Evolutionary conservation across 1,140 invertebrate genomes (phyloP).

Genomic region (Conus ventricosus): DNA sequence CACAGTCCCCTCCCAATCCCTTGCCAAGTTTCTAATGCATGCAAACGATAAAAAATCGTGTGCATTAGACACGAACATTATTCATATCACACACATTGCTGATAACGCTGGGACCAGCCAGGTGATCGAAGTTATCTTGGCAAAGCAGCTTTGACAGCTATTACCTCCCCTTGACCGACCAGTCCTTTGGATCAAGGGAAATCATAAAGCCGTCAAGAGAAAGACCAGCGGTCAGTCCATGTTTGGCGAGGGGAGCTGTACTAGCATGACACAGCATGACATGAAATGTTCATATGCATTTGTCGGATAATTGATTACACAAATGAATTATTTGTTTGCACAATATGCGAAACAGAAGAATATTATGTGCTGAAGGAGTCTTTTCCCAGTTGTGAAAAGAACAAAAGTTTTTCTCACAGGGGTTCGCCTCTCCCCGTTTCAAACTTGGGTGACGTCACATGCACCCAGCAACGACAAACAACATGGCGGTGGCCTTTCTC

Average conservation of each 20-base stretch:
- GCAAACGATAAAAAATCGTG: neutral
- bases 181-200: neutral
- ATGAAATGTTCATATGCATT: neutral
- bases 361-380: neutral
- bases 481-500: slow-evolving; percentile 32
- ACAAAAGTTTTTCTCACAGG: neutral
- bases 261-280: neutral
- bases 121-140: neutral
- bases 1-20: neutral
- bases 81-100: neutral
- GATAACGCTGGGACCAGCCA: neutral
- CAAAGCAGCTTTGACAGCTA: neutral
- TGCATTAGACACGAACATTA: neutral
- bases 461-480: slow-evolving; percentile 45
- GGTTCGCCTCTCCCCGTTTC: neutral
- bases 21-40: neutral
- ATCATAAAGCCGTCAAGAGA: slow-evolving; percentile 17
- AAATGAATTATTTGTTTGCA: neutral
- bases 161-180: slow-evolving; percentile 12
- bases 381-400: neutral
- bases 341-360: neutral
- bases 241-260: neutral
- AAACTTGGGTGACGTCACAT: slow-evolving; percentile 40
- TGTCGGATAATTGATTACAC: neutral
- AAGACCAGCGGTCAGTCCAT: neutral